phyloP scores from a whole-genome alignment of 2,797 vertebrate genomes.

The Cossypha dichroa region DNA sequence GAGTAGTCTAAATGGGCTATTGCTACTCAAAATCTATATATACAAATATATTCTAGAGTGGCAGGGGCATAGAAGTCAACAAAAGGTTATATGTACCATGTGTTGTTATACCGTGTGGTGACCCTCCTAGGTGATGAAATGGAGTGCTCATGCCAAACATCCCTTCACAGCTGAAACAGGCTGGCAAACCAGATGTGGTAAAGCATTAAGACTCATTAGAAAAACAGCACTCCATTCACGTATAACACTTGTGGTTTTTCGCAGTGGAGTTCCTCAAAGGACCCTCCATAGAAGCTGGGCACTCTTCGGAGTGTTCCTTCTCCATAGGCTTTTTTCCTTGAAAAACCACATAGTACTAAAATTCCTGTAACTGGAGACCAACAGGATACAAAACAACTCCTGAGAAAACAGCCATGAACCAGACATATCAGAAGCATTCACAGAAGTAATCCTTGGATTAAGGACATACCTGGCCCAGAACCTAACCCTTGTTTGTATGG shows the following conservation, averaged over 20 bases:
- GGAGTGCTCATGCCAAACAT: neutral
- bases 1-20: neutral
- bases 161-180: neutral
- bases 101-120: neutral
- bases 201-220: neutral
- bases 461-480: neutral
- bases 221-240: neutral
- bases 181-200: neutral
- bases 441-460: neutral
- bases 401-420: neutral
- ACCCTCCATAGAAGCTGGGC: neutral
- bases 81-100: neutral
- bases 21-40: neutral
- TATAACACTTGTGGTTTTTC: neutral
- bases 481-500: neutral
- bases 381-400: neutral
- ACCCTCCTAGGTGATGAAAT: neutral
- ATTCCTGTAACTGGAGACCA: neutral
- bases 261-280: neutral
- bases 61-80: neutral
- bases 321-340: neutral
- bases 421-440: neutral
- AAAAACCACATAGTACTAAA: neutral
- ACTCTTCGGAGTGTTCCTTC: neutral
- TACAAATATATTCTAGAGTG: neutral